Evolutionary conservation across 2,888 invertebrate genomes (phyloP).

Genomic region (Drosophila borealis): DNA sequence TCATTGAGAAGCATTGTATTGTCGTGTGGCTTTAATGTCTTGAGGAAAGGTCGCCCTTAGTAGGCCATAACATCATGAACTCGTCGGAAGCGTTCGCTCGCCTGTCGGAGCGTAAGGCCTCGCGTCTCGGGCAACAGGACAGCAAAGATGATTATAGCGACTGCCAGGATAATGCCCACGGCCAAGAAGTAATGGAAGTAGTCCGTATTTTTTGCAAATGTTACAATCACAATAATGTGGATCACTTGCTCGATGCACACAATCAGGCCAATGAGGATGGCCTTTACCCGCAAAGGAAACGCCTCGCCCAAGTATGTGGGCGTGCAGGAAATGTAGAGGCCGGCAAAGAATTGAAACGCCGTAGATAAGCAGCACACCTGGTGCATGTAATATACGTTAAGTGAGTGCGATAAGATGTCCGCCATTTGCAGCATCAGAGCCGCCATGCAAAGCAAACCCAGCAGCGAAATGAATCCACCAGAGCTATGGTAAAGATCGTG

Average conservation of each 20-base stretch:
- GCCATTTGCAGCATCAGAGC: conserved; percentile 67
- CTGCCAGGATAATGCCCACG: conserved; percentile 58
- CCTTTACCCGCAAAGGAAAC: conserved; percentile 72
- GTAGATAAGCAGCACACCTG: conserved; percentile 53
- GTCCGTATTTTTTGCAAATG: background rate
- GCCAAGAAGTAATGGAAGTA: conserved; percentile 50
- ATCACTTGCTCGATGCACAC: conserved; percentile 72
- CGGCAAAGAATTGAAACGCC: conserved; percentile 74
- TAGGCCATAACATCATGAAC: conserved; percentile 54
- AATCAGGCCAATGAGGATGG: conserved; percentile 62
- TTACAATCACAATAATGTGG: conserved; percentile 63
- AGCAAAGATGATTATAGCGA: conserved; percentile 49
- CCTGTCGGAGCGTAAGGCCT: conserved; percentile 54
- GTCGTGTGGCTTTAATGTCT: conserved; percentile 1
- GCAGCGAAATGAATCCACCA: conserved; percentile 61
- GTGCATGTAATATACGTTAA: conserved; percentile 39
- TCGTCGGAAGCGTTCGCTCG: conserved; percentile 54
- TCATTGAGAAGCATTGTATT: background rate
- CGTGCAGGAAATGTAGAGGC: conserved; percentile 64
- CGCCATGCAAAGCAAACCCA: conserved; percentile 64
- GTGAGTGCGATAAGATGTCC: conserved; percentile 37
- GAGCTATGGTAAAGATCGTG: conserved; percentile 34
- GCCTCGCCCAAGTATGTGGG: conserved; percentile 78
- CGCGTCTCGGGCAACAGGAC: conserved; percentile 66
- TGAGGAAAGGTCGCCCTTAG: conserved; percentile 23